Base-by-base conservation (phyloP, 30 jellyfish, hydroid and myxozoan genomes). In the Hydractinia symbiolongicarpus region DNA sequence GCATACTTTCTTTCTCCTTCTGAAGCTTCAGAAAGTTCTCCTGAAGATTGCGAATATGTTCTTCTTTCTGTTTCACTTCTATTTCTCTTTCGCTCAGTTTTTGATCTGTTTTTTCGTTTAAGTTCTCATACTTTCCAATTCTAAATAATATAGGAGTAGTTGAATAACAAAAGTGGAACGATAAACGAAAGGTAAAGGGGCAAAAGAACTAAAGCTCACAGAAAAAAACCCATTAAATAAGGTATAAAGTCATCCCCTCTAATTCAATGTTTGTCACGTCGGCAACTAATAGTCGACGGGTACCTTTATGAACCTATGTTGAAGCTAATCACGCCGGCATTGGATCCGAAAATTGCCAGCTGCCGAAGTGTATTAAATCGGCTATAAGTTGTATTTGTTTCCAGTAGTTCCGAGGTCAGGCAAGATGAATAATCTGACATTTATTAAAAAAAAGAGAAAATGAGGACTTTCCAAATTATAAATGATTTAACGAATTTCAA, bases 11-110 rank as follows among this genome's bases (percentile, higher is more conserved):
- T 13, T 74, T 74, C 54, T 74, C 83, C 20, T 74, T 66, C 14
- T 30, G 51, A 14, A 74, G 51, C 0, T 6, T 17, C 51, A 50
- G 5, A 44, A 74, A 50, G 15, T 50, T 17, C 20, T 74, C 67
- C 1, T 20, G 69, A 15, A 74, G 49, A 11, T 50, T 49, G 13
- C 14, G 9, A 30, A 74, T 58, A 5, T 74, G 69, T 9, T 56
- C 83, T 11, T 74, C 83, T 13, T 55, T 50, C 54, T 74, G 71
- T 51, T 74, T 74, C 21, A 58, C 6, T 56, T 74, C 54, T 20
- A 30, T 19, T 51, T 53, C 69, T 5, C 67, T 56, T 74, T 74
- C 51, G 2, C 68, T 58, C 13, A 30, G 5, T 16, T 50, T 55
- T 15, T 13, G 15, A 11, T 74, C 83, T 13, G 51, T 74, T 5